Evolutionary conservation across 2,888 invertebrate species (phyloP), one percentile per base, ranked within the genome.

Genomic region (Vesta saturnalis): DNA sequence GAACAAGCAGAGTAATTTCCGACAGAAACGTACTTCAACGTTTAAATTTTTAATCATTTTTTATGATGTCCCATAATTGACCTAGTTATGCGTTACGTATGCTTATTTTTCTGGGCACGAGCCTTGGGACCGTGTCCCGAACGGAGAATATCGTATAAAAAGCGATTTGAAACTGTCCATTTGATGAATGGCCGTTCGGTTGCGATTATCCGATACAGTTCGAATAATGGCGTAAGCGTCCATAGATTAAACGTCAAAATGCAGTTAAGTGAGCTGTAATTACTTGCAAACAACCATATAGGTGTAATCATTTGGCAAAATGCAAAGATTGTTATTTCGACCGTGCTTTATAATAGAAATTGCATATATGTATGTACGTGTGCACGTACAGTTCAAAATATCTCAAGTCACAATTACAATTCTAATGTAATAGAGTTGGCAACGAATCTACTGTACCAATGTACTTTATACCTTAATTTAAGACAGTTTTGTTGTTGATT

Each of bases 381-480:
- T 69, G 65, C 65, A 69, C 62, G 64, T 69, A 69, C 66, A 66
- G 60, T 69, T 68, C n/a, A 66, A 68, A 69, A 71, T 71, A 70
- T 65, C 62, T 65, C 68, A 64, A 60, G 65, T 67, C 52, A 70
- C 67, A 73, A 72, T 73, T 72, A 72, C 71, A 70, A 72, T 67
- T 60, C 69, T 39, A 57, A 67, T 54, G 67, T 73, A 73, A 73
- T 73, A 70, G 68, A 72, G 70, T 72, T 73, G 73, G 72, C 72
- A 69, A 60, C 60, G 64, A 61, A 63, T 64, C 70, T 55, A 64
- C 55, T 58, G 59, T 62, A 61, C 70, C 67, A 57, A 62, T 62
- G 62, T 69, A 69, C 61, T 69, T 69, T 62, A 69, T 69, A 70
- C 52, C 63, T 70, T 67, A 70, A 67, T 67, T 67, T 67, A 62